These are phyloP conservation scores for Rhynchopsitta pachyrhyncha DNA, from an alignment of 2,113 vertebrate genomes.

Conservation along the genomic window DNA sequence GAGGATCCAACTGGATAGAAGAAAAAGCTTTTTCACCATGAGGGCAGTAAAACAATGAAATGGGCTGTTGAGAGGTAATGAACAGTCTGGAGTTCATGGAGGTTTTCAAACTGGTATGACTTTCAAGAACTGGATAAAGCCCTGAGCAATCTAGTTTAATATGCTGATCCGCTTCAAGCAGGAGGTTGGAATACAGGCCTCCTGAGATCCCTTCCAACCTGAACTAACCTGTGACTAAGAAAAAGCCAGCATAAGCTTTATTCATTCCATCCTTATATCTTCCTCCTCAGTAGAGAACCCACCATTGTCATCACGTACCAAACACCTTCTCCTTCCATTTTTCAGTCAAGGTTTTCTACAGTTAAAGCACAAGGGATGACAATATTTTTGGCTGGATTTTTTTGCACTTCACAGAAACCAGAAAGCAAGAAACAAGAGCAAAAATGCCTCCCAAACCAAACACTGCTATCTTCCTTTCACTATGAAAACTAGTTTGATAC, in stretches of 20 bases:
- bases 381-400: background rate
- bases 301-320: background rate
- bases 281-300: background rate
- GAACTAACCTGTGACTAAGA: background rate
- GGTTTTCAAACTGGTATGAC: background rate
- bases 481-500: background rate
- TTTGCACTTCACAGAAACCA: background rate
- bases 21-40: background rate
- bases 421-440: background rate
- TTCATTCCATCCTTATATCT: background rate
- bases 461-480: background rate
- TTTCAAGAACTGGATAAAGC: background rate
- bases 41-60: background rate
- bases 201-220: background rate
- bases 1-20: background rate
- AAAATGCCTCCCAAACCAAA: background rate
- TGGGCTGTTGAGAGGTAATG: background rate
- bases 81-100: background rate
- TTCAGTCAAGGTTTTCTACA: background rate
- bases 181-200: background rate
- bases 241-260: background rate
- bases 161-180: background rate
- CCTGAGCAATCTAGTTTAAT: background rate
- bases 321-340: background rate
- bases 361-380: background rate